Percentiles rank a stretch among this genome's conserved stretches.
phyloP scores from a whole-genome alignment of 2,113 vertebrate species.

The Rhinopithecus roxellana region DNA sequence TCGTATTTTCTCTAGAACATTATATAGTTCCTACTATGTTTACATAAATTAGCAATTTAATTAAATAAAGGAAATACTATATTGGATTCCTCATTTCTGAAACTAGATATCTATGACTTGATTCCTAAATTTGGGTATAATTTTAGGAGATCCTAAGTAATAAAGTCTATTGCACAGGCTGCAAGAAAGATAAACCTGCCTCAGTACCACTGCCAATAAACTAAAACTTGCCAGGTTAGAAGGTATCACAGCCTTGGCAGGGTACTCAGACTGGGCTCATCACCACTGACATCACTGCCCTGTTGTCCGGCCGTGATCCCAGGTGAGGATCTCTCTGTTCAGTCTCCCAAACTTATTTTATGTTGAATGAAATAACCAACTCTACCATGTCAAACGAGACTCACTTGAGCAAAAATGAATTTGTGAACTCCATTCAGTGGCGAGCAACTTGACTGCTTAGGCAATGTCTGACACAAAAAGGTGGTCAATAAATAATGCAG shows the following conservation, averaged over 20 bases:
- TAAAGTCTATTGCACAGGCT: neutral
- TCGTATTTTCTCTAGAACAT: neutral
- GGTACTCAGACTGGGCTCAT: too few relatives aligned
- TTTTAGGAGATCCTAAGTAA: neutral
- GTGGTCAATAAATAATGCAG: neutral
- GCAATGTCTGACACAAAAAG: neutral
- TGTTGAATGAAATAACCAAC: slow-evolving; percentile 53
- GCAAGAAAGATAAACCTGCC: neutral
- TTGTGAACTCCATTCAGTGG: neutral
- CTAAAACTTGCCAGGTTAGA: neutral
- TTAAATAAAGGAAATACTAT: neutral
- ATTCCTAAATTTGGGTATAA: neutral
- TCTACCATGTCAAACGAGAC: neutral
- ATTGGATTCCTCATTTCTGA: neutral
- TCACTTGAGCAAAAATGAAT: neutral
- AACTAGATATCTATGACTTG: neutral
- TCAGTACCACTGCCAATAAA: neutral
- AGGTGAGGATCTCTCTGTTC: neutral
- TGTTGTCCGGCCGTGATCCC: neutral
- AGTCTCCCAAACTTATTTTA: neutral
- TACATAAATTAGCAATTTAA: neutral
- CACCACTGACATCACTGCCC: too few relatives aligned
- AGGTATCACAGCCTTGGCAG: neutral
- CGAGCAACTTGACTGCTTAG: neutral
- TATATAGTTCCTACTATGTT: neutral